Base-by-base conservation (phyloP, 2,113 vertebrate genomes). In the Corythaixoides concolor region DNA sequence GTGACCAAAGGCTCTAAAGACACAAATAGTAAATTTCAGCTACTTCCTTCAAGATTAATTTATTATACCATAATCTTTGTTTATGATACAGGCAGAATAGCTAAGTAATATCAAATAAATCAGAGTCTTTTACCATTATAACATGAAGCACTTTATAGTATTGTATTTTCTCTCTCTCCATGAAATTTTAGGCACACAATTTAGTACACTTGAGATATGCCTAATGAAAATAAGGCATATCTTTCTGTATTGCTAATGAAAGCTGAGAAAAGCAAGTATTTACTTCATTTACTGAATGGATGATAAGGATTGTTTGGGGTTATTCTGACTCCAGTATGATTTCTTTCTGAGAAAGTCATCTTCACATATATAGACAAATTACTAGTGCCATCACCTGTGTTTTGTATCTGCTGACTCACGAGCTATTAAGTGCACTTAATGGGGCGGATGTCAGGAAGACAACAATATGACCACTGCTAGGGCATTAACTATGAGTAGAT, bases 61-160 rank as follows among this genome's bases (percentile, higher is more conserved):
- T 97, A 95, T 97, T 95, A 74, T 82, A 41, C 63, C 41, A 77
- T 97, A 96, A 96, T 88, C 70, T 95, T 95, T 97, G 94, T 95
- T 97, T 97, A 95, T 93, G 95, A 85, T 92, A 55, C 80, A 77
- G 77, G 18, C 86, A 79, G 84, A 91, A 96, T 91, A 94, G 90
- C 74, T 73, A 95, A 85, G 90, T 87, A 96, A 95, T 91, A 91
- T 49, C 35, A 91, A 76, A 97, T 97, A 97, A 95, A 97, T 97
- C 92, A 96, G 83, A 74, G 55, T 68, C 67, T 85, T 89, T 92
- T 96, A 66, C 68, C 47, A 47, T 90, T 94, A 73, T 87, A 82
- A 69, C 66, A 43, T 68, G 69, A 74, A 79, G 45, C 84, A 76
- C 80, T 97, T 90, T 85, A 82, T 87, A 0, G 7, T 93, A 69